Conservation (phyloP, 2,113 vertebrate species). For the Campylomormyrus tamandua region DNA sequence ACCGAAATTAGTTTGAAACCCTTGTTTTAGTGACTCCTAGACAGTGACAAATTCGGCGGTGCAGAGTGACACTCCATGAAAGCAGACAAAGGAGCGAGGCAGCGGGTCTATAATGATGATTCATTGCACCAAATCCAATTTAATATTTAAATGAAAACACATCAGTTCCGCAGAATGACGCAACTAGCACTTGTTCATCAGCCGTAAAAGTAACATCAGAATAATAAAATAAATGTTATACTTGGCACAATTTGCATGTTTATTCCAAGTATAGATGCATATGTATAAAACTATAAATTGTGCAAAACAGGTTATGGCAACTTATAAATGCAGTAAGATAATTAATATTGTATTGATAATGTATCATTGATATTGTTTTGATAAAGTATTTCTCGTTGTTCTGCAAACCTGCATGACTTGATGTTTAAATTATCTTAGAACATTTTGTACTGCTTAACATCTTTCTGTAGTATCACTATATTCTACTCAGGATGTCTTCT, state of each 20-base stretch:
- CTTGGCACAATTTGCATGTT: neutral
- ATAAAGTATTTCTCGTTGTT: neutral
- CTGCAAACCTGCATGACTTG: neutral
- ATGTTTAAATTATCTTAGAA: neutral
- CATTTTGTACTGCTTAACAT: neutral
- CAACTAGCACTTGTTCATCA: neutral
- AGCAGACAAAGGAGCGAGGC: neutral
- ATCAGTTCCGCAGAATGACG: neutral
- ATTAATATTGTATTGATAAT: no score
- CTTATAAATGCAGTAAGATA: neutral
- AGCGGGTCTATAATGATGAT: neutral
- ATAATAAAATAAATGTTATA: neutral
- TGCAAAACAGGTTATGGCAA: neutral
- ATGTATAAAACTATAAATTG: neutral
- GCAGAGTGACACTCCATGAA: neutral
- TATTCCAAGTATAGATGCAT: neutral
- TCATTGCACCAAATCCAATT: constrained; percentile 3
- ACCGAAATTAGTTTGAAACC: neutral
- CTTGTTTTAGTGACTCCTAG: neutral
- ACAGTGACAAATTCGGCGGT: neutral
- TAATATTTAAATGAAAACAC: constrained; percentile 7
- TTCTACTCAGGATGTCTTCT: neutral
- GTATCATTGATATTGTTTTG: neutral
- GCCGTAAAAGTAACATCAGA: neutral
- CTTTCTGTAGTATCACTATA: neutral